Conservation (phyloP, 2,797 vertebrate genomes). For the Falco rusticolus region DNA sequence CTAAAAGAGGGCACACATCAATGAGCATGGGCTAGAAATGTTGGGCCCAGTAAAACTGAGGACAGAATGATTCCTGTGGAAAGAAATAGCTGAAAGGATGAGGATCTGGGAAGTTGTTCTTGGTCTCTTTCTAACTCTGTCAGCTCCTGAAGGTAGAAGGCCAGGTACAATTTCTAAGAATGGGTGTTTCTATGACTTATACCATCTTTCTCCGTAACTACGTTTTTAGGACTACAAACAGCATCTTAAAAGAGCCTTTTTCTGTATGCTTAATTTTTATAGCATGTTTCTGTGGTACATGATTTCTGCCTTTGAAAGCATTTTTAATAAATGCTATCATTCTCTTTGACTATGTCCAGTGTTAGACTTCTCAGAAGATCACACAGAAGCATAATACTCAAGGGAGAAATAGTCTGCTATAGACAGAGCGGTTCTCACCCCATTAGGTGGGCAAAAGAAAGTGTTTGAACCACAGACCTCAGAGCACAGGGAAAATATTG, state of each 20-base stretch:
- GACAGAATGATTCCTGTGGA: not conserved
- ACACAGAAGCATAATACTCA: slow-evolving; percentile 45
- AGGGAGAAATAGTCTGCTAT: slow-evolving; percentile 45
- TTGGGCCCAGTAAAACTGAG: not conserved
- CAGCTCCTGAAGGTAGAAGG: not conserved
- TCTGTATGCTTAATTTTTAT: slow-evolving; percentile 45
- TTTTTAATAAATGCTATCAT: slow-evolving; percentile 61
- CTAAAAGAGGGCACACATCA: not conserved
- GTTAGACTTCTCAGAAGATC: slow-evolving; percentile 48
- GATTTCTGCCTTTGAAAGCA: slow-evolving; percentile 25
- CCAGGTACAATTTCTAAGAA: slow-evolving; percentile 43
- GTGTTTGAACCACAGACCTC: slow-evolving; percentile 50
- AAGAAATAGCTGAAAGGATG: not conserved
- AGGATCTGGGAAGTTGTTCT: not conserved
- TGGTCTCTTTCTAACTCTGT: not conserved
- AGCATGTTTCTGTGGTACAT: not conserved
- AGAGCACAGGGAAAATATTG: slow-evolving; percentile 57
- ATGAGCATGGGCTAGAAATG: not conserved
- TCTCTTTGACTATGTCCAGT: slow-evolving; percentile 22
- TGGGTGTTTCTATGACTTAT: slow-evolving; percentile 14
- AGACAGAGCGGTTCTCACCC: not conserved
- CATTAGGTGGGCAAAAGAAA: slow-evolving; percentile 45
- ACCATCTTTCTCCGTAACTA: slow-evolving; percentile 20
- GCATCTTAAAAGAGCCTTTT: slow-evolving; percentile 39
- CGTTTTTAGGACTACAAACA: slow-evolving; percentile 19